Evolutionary conservation across 2,797 vertebrate species (phyloP).

Genomic region (Anguilla marmorata): DNA sequence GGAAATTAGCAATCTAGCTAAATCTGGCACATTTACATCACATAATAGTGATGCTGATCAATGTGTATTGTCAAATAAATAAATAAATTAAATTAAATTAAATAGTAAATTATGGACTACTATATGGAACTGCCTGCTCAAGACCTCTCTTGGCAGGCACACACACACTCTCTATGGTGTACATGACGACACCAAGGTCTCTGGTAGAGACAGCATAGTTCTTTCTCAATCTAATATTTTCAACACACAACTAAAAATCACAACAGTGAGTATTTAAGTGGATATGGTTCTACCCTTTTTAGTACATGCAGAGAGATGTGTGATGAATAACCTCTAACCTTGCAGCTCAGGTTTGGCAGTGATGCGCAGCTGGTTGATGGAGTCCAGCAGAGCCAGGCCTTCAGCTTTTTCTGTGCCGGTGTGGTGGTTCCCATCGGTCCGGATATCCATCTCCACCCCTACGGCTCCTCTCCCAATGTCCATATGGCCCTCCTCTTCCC

Average conservation of each 20-base stretch:
- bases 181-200: background rate
- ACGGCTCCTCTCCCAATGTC: background rate
- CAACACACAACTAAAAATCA: background rate
- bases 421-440: conserved; percentile 37
- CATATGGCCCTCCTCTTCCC: conserved; percentile 21
- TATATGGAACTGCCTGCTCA: too few species aligned
- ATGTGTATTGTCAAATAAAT: too few species aligned
- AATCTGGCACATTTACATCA: too few species aligned
- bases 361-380: conserved; percentile 66
- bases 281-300: background rate
- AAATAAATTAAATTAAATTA: too few species aligned
- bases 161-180: too few species aligned
- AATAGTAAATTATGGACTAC: background rate
- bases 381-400: conserved; percentile 63
- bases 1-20: too few species aligned
- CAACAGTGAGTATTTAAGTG: background rate
- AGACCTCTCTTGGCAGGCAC: too few species aligned
- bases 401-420: conserved; percentile 32
- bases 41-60: too few species aligned
- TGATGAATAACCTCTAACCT: conserved; percentile 59
- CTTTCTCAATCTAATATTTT: background rate
- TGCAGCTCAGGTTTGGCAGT: conserved; percentile 70
- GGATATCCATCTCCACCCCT: conserved; percentile 24
- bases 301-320: background rate
- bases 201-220: background rate